A percentile compares a stretch with the other conserved stretches of the same genome.
phyloP scores from a whole-genome alignment of 1,140 invertebrate species.

The Penaeus vannamei region DNA sequence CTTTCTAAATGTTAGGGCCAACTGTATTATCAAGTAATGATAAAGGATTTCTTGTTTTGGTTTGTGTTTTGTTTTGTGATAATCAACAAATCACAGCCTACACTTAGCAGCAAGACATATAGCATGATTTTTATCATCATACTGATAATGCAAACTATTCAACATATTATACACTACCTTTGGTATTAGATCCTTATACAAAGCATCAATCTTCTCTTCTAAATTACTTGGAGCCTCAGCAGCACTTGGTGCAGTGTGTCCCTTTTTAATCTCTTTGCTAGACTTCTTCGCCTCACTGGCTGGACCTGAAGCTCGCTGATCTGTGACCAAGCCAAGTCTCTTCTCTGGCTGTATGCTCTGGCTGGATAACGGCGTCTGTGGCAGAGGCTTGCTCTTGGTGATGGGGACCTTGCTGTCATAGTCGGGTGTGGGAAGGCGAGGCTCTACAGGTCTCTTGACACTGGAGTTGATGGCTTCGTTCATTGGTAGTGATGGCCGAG shows the following conservation, averaged over 20 bases:
- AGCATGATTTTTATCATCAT: background rate
- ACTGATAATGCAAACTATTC: background rate
- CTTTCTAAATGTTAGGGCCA: too few species aligned
- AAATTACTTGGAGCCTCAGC: conserved; percentile 1
- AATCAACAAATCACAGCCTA: too few species aligned
- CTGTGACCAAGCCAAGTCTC: background rate
- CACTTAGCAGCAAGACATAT: too few species aligned
- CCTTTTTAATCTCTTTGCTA: conserved; percentile 21
- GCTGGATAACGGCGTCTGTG: conserved; percentile 1
- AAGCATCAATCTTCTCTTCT: conserved; percentile 54
- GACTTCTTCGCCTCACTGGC: conserved; percentile 31
- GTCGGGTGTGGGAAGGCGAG: conserved; percentile 47
- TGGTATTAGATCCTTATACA: conserved; percentile 54
- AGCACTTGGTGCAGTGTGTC: background rate
- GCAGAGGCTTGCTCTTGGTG: conserved; percentile 47
- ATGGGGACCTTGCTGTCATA: conserved; percentile 47
- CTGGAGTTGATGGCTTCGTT: background rate
- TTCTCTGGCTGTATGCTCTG: background rate
- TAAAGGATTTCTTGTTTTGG: too few species aligned
- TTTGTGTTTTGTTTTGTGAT: too few species aligned
- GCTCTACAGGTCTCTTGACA: conserved; percentile 27
- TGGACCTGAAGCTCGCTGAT: background rate
- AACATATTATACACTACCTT: conserved; percentile 32
- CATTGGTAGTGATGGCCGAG: background rate
- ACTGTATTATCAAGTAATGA: too few species aligned